Percentiles rank a stretch among this genome's conserved stretches.
Conservation (phyloP, 2,113 vertebrate species). For the Apteryx owenii region DNA sequence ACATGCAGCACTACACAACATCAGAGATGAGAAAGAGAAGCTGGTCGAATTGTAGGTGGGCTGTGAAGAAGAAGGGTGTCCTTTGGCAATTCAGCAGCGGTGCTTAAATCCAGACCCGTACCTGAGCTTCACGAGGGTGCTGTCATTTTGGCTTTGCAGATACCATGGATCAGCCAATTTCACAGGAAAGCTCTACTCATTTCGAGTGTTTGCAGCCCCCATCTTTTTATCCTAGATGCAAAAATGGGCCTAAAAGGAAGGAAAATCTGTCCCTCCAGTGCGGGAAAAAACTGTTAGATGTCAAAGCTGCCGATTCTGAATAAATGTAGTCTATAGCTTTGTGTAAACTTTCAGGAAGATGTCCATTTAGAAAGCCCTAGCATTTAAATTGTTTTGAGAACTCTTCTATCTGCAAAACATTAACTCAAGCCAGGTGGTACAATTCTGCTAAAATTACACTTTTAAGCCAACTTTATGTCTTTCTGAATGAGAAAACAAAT, state of each 20-base stretch:
- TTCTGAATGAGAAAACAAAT: conserved; percentile 1
- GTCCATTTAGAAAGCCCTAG: neutral
- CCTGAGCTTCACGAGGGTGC: neutral
- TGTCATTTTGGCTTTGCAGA: accelerated
- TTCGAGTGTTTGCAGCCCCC: accelerated
- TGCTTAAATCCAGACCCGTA: accelerated
- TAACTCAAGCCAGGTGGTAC: neutral
- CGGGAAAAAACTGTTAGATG: accelerated
- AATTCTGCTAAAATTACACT: neutral
- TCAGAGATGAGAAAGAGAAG: neutral
- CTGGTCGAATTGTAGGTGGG: accelerated
- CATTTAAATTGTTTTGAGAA: neutral
- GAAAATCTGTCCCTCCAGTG: accelerated
- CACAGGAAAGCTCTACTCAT: neutral
- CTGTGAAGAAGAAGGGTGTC: neutral
- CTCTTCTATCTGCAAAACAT: neutral
- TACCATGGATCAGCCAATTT: accelerated
- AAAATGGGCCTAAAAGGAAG: neutral
- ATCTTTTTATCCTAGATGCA: accelerated
- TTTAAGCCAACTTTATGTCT: neutral
- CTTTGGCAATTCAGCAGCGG: accelerated
- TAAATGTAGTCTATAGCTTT: accelerated
- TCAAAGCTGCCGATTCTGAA: accelerated
- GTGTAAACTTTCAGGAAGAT: accelerated
- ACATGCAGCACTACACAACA: neutral